Base-by-base conservation (phyloP, 2,888 invertebrate species). In the Metacarcinus magister region DNA sequence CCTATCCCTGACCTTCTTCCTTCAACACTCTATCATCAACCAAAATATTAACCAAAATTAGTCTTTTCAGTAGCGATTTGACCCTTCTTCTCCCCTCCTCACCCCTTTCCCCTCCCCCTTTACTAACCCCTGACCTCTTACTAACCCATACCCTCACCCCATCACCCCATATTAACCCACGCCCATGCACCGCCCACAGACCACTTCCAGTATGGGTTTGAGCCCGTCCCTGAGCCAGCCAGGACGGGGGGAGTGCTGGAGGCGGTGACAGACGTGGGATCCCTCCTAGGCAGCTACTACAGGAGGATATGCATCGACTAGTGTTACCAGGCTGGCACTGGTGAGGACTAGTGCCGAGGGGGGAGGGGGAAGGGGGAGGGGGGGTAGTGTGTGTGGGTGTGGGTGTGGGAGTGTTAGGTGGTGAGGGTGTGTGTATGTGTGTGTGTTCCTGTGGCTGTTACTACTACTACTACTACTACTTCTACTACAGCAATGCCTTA, bases 241-340 rank as follows among this genome's bases (percentile, higher is more conserved):
- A 54, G 94, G 46, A 87, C 95, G 39, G 96, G 96, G n/a, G 93
- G 95, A 0, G 89, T 96, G 89, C 87, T 96, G 96, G 96, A 96
- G 67, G 96, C 97, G 8, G 97, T 97, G 23, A 93, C 96, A 28
- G 97, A 96, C 60, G 82, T 97, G 89, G 97, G 97, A 16, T 95
- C 96, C 46, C 96, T 96, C n/a, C 82, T 97, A 16, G 97, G 97
- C 93, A 96, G 94, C 82, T 97, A 97, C 95, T 97, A 97, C 75
- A 82, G 96, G 43, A 94, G 96, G 43, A 96, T 96, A 93, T 98
- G 98, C 97, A 98, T 99, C 93, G 99, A 99, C 97, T 99, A 96
- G 96, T 96, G 96, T 39, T 96, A 96, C 87, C 93, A 60, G 43
- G 44, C 75, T 16, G 67, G 90, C 91, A 90, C 96, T 92, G 92